Base-by-base conservation (phyloP, 2,888 invertebrate species). In the Brachycybe producta region DNA sequence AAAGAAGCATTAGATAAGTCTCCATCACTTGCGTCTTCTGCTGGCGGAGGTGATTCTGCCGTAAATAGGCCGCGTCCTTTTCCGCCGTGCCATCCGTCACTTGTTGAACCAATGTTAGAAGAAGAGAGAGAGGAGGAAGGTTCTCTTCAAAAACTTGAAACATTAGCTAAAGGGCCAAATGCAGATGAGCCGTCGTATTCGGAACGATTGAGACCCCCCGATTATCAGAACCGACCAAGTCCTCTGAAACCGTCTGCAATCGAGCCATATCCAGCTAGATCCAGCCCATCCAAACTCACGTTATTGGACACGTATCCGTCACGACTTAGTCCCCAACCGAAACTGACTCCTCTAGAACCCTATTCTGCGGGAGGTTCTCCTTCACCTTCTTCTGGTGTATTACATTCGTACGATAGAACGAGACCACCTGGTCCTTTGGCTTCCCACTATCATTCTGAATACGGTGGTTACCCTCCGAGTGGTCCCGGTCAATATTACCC, bases 221-320 rank as follows among this genome's bases (percentile, higher is more conserved):
- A 57, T 23, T 57, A 47, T 46, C 49, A 48, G 5, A 44, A 51
- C 39, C 54, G 57, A 5, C 55, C 53, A 19, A 54, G 52, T 43
- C 57, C 55, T 28, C 32, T 57, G n/a, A 51, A 52, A 34, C 56
- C 56, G 13, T 54, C 55, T 2, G 39, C 56, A 5, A 49, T 57
- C 11, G 56, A 57, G 35, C 55, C 55, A 1, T 55, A 55, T 30
- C 53, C 53, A 5, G 53, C 42, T 19, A 47, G 45, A 13, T 51
- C 56, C 39, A 57, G 58, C 42, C 58, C 58, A 13, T 53, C 56
- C 27, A 54, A 57, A 50, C 41, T 57, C 17, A 56, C 55, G 27
- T 48, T 56, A 8, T 36, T 57, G 34, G 58, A 58, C 32, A 51
- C 51, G 3, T 48, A 40, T 35, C 27, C 53, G n/a, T 19, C 43